Evolutionary conservation across 2,113 vertebrate species (phyloP), one percentile per base, ranked within the genome.

Genomic region (Laterallus jamaicensis): DNA sequence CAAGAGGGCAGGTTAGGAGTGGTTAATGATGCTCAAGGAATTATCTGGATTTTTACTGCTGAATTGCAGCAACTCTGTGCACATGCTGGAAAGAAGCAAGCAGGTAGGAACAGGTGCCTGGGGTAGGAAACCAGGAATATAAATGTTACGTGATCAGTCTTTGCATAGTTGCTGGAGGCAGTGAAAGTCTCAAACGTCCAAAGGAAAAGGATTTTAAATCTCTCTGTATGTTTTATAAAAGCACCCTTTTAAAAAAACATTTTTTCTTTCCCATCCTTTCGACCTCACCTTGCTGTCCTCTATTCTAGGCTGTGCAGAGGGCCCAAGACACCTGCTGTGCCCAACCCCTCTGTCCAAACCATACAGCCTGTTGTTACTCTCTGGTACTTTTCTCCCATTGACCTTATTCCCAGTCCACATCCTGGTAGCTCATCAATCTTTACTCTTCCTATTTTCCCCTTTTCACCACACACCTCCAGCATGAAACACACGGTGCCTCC

Each of bases 51-150:
- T 85, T 92, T 79, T 86, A 39, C 59, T 77, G 21, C 50, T 79
- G 60, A 78, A 84, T 19, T 68, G 70, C 32, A 94, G 69, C 16
- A 82, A n/a, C 78, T 68, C 2, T 4, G 52, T 71, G 47, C 25
- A 93, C 75, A 91, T 85, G 35, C 17, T 87, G 39, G 6, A 39
- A 75, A 94, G 74, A 84, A 84, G 56, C 49, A 83, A 92, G 39
- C 40, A 83, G 42, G 66, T 39, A 75, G 84, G 44, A 92, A 84
- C 0, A 7, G 25, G 37, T 89, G 81, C 62, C 78, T 86, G 39
- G 32, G 40, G 32, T 77, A 77, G 54, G n/a, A 81, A 91, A 94
- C 3, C 39, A 70, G 58, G 25, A 95, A 91, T 86, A 47, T 63
- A 76, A 81, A 89, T 19, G 39, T 59, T 89, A 50, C 1, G 3